Evolutionary conservation across 1,140 invertebrate genomes (phyloP).

Genomic region (Bilobella aurantiaca): DNA sequence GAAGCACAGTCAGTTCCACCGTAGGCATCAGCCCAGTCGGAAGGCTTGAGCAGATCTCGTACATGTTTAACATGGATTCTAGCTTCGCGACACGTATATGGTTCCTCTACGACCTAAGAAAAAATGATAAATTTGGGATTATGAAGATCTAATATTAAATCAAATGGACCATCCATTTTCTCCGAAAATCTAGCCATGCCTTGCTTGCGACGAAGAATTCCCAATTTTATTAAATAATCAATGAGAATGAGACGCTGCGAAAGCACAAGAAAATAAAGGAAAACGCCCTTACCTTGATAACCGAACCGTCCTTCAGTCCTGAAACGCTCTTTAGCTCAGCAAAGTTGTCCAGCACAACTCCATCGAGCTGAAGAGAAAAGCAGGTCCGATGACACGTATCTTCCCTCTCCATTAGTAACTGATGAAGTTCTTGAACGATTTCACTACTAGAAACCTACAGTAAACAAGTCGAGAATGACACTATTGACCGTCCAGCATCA

Average conservation of each 20-base stretch:
- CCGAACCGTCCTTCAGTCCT: constrained; percentile 83
- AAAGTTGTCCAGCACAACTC: constrained; percentile 90
- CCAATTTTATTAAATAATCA: no score
- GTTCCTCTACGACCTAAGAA: constrained; percentile 70
- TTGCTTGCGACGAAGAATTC: no score
- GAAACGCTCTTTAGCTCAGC: constrained; percentile 94
- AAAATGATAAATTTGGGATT: constrained; percentile 12
- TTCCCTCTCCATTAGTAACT: constrained; percentile 92
- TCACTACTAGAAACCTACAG: constrained; percentile 88
- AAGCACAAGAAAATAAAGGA: no score
- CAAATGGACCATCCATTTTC: no score
- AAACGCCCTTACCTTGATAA: constrained; percentile 79
- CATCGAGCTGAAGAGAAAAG: constrained; percentile 90
- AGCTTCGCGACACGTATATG: constrained; percentile 94
- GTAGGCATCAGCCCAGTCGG: constrained; percentile 86
- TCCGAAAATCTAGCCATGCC: background rate
- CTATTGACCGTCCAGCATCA: background rate
- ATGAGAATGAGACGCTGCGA: no score
- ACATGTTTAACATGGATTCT: constrained; percentile 94
- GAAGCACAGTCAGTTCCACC: constrained; percentile 91
- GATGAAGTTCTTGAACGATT: constrained; percentile 96
- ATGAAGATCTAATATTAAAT: constrained; percentile 14
- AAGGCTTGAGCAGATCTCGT: constrained; percentile 84
- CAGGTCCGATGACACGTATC: constrained; percentile 96
- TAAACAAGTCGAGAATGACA: no score